Conservation (phyloP, 2,113 vertebrate species). For the Gobio gobio region DNA sequence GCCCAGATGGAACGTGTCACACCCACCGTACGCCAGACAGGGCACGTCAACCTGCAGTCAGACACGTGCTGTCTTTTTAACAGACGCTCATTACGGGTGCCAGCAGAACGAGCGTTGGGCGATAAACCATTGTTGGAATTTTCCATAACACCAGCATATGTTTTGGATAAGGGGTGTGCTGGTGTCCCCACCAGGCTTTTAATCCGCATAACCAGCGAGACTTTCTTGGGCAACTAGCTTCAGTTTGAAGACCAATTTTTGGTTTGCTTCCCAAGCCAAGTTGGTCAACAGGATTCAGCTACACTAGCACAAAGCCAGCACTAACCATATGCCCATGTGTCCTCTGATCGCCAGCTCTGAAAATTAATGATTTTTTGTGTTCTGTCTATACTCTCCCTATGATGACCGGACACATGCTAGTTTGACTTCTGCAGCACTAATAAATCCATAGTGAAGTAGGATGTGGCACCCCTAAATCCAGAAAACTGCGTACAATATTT, state of each 20-base stretch:
- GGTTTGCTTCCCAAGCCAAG: not conserved
- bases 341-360: not conserved
- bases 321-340: not conserved
- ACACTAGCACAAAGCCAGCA: not conserved
- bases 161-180: not conserved
- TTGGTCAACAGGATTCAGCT: not conserved
- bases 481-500: not conserved
- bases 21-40: conserved; percentile 24
- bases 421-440: not conserved
- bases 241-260: not conserved
- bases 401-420: not conserved
- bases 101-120: not conserved
- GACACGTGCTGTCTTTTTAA: conserved; percentile 37
- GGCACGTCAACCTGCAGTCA: conserved; percentile 32
- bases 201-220: not conserved
- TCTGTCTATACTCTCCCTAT: not conserved
- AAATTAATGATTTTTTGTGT: not conserved
- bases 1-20: conserved; percentile 47
- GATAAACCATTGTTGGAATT: conserved; percentile 9
- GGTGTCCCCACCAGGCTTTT: not conserved
- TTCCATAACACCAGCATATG: conserved; percentile 7
- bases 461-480: not conserved
- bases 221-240: not conserved
- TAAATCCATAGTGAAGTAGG: not conserved
- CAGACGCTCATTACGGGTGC: conserved; percentile 13